These are phyloP conservation scores for Acinonyx jubatus DNA, from an alignment of 2,113 vertebrate genomes.

Conservation along the genomic window DNA sequence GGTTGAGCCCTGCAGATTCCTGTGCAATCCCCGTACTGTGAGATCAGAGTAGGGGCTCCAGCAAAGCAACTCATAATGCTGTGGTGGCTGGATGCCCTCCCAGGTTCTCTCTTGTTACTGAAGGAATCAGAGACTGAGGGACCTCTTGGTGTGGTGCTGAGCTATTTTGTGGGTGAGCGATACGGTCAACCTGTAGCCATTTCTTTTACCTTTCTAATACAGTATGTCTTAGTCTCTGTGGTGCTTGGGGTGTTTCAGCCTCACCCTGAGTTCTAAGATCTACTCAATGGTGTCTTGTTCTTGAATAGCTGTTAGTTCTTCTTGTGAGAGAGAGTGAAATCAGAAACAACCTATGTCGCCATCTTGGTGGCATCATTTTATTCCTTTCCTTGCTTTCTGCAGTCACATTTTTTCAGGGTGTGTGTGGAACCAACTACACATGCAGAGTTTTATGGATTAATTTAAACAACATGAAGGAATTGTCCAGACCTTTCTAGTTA, in stretches of 20 bases:
- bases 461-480: conserved; percentile 45
- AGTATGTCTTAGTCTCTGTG: not conserved
- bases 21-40: not conserved
- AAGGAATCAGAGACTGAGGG: not conserved
- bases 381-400: not conserved
- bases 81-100: not conserved
- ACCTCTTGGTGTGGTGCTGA: not conserved
- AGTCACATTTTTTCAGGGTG: conserved; percentile 37
- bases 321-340: not conserved
- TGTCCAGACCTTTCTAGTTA: not conserved
- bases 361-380: not conserved
- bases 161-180: not conserved
- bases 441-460: conserved; percentile 62
- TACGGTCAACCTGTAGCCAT: not conserved
- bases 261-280: not conserved
- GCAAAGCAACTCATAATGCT: not conserved
- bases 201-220: not conserved
- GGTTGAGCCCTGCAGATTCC: not conserved
- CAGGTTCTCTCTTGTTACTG: not conserved
- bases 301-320: not conserved
- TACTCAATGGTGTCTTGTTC: not conserved
- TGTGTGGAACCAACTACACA: conserved; percentile 24
- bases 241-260: not conserved
- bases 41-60: not conserved
- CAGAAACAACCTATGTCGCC: not conserved